phyloP scores from a whole-genome alignment of 2,797 vertebrate species.

The Typhlichthys eigenmanni region DNA sequence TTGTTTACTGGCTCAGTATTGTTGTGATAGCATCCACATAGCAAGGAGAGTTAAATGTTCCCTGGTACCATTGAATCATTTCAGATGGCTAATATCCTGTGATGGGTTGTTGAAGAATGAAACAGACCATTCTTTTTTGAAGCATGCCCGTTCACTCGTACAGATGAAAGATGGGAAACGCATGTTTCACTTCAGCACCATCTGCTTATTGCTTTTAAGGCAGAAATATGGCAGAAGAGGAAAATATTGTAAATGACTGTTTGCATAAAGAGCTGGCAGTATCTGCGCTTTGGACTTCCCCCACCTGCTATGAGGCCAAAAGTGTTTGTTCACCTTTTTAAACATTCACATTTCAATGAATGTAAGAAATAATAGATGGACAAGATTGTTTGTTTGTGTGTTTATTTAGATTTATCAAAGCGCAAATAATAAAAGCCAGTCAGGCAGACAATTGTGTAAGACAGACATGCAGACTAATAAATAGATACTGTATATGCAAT shows the following conservation, averaged over 20 bases:
- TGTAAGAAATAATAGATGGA: too few species aligned
- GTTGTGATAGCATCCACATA: constrained; percentile 65
- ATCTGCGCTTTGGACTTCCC: not conserved
- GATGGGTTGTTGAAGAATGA: constrained; percentile 55
- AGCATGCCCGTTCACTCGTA: constrained; percentile 54
- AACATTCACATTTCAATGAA: too few species aligned
- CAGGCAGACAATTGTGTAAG: too few species aligned
- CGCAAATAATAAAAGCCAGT: too few species aligned
- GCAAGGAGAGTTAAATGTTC: constrained; percentile 60
- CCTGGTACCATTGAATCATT: constrained; percentile 47
- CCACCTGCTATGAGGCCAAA: not conserved
- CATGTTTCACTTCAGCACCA: constrained; percentile 35
- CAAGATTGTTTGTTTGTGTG: too few species aligned
- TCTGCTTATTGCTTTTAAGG: constrained; percentile 42
- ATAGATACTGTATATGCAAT: too few species aligned
- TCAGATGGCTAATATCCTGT: constrained; percentile 39
- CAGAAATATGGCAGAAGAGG: not conserved
- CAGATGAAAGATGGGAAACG: constrained; percentile 30
- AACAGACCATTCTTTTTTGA: constrained; percentile 35
- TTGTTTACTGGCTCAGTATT: constrained; percentile 57
- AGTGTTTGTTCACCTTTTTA: too few species aligned
- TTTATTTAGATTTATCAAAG: too few species aligned
- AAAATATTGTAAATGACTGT: not conserved
- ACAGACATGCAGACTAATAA: too few species aligned
- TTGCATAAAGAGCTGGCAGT: not conserved